Conservation (phyloP, 2,113 vertebrate species). For the Halcyon malimbica region DNA sequence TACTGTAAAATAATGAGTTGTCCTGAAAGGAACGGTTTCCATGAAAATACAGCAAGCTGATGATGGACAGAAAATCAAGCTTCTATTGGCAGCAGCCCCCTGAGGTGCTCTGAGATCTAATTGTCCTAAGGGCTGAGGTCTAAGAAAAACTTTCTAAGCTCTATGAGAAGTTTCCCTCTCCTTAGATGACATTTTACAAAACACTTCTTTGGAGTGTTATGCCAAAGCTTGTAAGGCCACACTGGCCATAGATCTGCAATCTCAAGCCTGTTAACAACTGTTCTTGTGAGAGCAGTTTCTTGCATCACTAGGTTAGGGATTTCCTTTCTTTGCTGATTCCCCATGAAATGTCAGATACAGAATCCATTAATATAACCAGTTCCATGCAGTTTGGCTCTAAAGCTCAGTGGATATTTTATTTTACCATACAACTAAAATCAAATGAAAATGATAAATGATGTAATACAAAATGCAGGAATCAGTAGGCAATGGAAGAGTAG, state of each 20-base stretch:
- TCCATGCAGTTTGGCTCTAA: not conserved
- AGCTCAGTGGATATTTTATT: not conserved
- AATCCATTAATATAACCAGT: not conserved
- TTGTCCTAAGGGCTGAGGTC: not conserved
- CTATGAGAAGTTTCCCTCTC: not conserved
- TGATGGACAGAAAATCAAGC: conserved; percentile 24
- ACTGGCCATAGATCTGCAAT: not conserved
- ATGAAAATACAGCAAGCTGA: not conserved
- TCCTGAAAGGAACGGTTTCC: not conserved
- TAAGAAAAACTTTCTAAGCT: not conserved
- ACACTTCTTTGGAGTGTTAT: not conserved
- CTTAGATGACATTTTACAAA: not conserved
- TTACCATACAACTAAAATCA: not conserved
- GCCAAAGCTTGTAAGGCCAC: not conserved
- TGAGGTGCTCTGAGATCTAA: not conserved
- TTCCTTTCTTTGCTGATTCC: not conserved
- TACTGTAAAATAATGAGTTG: not conserved
- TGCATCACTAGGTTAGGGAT: not conserved
- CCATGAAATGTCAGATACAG: not conserved
- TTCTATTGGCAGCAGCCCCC: not conserved
- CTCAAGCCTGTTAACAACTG: not conserved
- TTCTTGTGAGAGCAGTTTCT: not conserved
- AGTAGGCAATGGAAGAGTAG: not conserved
- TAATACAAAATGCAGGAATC: not conserved
- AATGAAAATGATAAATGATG: not conserved